phyloP scores from a whole-genome alignment of 1,140 invertebrate species.

The Drosophila kohkoa region DNA sequence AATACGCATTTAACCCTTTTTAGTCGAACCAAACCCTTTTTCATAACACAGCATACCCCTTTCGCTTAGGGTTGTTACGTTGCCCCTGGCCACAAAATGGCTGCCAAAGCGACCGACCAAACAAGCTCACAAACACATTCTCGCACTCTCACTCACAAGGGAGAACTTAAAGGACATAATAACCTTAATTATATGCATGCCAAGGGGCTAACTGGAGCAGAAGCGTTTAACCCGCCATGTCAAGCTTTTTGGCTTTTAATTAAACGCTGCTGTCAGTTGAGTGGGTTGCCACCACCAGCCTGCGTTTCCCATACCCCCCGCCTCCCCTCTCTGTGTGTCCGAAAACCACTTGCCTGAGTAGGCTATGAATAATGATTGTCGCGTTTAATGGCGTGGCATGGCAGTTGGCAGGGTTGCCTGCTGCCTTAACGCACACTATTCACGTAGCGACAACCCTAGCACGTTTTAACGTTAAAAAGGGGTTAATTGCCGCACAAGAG shows the following conservation, averaged over 20 bases:
- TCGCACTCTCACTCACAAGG: not conserved
- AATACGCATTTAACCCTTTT: slow-evolving; percentile 37
- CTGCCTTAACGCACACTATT: not conserved
- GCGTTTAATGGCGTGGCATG: slow-evolving; percentile 42
- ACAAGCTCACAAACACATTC: slow-evolving; percentile 7
- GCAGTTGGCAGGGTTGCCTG: slow-evolving; percentile 43
- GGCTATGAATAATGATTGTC: slow-evolving; percentile 60
- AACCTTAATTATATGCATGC: slow-evolving; percentile 53
- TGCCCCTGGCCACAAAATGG: slow-evolving; percentile 45
- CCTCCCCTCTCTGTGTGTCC: not conserved
- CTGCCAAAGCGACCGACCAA: slow-evolving; percentile 11
- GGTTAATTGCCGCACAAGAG: slow-evolving; percentile 61
- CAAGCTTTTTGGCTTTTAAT: slow-evolving; percentile 58
- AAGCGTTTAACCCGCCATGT: slow-evolving; percentile 57
- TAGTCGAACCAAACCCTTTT: slow-evolving; percentile 46
- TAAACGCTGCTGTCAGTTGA: slow-evolving; percentile 57
- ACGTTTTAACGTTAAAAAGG: slow-evolving; percentile 43
- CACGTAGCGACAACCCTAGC: slow-evolving; percentile 25
- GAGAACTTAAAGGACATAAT: slow-evolving; percentile 35
- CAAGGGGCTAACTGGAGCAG: slow-evolving; percentile 17
- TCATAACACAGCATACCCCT: not conserved
- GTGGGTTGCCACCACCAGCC: slow-evolving; percentile 35
- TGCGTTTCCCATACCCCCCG: not conserved
- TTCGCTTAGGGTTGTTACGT: slow-evolving; percentile 37
- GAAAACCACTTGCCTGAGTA: slow-evolving; percentile 10